Evolutionary conservation across 2,888 invertebrate species (phyloP).

Genomic region (Zonitis immaculata): DNA sequence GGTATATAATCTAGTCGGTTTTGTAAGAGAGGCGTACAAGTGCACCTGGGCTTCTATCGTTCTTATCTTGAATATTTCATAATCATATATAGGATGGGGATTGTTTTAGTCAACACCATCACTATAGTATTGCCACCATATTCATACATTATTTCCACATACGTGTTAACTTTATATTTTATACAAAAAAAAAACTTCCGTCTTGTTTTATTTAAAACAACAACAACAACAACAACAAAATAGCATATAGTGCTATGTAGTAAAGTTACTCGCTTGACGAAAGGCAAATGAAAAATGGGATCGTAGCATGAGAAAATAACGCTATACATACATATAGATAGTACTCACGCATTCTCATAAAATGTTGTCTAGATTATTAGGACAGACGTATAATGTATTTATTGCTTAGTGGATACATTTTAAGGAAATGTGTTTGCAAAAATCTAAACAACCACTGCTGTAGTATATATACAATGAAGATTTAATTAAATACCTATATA

Average conservation of each 20-base stretch:
- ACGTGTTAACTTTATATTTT: neutral
- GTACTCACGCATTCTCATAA: neutral
- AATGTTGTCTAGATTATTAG: neutral
- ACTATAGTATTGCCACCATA: slow-evolving; percentile 1
- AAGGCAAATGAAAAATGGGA: neutral
- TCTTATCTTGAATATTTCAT: slow-evolving; percentile 36
- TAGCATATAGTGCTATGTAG: too few relatives aligned
- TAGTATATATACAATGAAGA: neutral
- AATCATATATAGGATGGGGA: slow-evolving; percentile 10
- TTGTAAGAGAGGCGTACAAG: slow-evolving; percentile 40
- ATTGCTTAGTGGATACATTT: neutral
- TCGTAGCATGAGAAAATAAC: neutral
- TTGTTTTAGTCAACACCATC: slow-evolving; percentile 2
- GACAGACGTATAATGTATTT: neutral
- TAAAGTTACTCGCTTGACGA: neutral
- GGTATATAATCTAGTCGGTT: slow-evolving; percentile 42
- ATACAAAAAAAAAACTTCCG: neutral
- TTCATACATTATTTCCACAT: neutral
- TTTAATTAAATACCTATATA: too few relatives aligned
- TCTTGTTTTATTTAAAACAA: neutral
- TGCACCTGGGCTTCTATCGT: slow-evolving; percentile 41
- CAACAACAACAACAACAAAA: neutral
- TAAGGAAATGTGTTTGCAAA: neutral
- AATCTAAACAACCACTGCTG: slow-evolving; percentile 1
- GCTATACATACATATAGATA: too few relatives aligned